A percentile compares a stretch with the other conserved stretches of the same genome.
These are phyloP conservation scores for Danio rerio DNA, from an alignment of 2,113 vertebrate species.

Conservation along the genomic window GRCz12tu NC_133179.1:7119501-7120000, in stretches of 20 bases:
- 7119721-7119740: slow-evolving; percentile 99
- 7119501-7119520: slow-evolving; percentile 98
- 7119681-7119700: slow-evolving; percentile 99
- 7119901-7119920: slow-evolving; percentile 69
- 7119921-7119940: slow-evolving; percentile 67
- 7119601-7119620: slow-evolving; percentile 99
- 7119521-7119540: slow-evolving; percentile 98
- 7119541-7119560: slow-evolving; percentile 99
- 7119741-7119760: slow-evolving; percentile 81
- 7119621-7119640: slow-evolving; percentile 99
- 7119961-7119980: slow-evolving; percentile 77
- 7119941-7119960: slow-evolving; percentile 78
- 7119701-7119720: slow-evolving; percentile 99
- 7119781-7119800: slow-evolving; percentile 25
- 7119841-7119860: slow-evolving; percentile 73
- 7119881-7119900: slow-evolving; percentile 66
- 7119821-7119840: slow-evolving; percentile 70
- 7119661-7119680: slow-evolving; percentile 99
- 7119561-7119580: slow-evolving; percentile 94
- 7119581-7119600: slow-evolving; percentile 96
- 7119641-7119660: slow-evolving; percentile 99
- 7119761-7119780: slow-evolving; percentile 33
- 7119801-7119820: slow-evolving; percentile 63
- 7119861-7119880: slow-evolving; percentile 59
- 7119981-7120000: slow-evolving; percentile 73